A percentile compares a stretch with the other conserved stretches of the same genome.
Evolutionary conservation across 2,888 invertebrate species (phyloP).

Genomic region (Lithophane ornitopus): DNA sequence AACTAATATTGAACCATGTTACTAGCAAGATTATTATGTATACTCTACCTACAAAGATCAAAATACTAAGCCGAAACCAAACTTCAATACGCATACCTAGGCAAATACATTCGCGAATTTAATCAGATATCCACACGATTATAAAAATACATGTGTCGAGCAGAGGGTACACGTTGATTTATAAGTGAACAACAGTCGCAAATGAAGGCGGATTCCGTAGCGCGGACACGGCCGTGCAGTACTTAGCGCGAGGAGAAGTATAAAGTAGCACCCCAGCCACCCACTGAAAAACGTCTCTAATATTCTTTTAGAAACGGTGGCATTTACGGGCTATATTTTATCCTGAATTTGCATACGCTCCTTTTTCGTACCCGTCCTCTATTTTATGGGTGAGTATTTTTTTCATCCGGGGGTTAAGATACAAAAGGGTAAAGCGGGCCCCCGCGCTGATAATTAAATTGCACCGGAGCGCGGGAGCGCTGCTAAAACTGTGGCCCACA

Average conservation of each 20-base stretch:
- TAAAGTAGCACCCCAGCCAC: conserved; percentile 89
- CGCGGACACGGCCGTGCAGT: conserved; percentile 87
- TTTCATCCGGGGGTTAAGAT: conserved; percentile 90
- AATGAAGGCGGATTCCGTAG: conserved; percentile 86
- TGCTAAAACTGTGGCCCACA: conserved; percentile 50
- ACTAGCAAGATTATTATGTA: neutral
- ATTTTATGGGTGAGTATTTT: conserved; percentile 91
- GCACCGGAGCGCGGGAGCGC: conserved; percentile 77
- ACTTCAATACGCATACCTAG: neutral
- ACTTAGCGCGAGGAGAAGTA: conserved; percentile 90
- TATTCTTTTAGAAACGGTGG: conserved; percentile 92
- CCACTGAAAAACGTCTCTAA: conserved; percentile 91
- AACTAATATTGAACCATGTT: neutral
- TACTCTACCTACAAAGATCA: neutral
- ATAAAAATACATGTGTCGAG: conserved; percentile 40
- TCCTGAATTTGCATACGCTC: conserved; percentile 91
- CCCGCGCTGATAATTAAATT: conserved; percentile 90
- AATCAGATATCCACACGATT: neutral
- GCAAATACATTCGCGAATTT: neutral
- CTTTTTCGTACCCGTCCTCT: conserved; percentile 91
- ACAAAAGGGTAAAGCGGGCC: conserved; percentile 91
- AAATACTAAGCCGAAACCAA: neutral
- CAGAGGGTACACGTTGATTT: conserved; percentile 80
- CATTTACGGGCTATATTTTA: conserved; percentile 92
- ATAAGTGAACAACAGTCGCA: conserved; percentile 87